Conservation (phyloP, 1,140 invertebrate species). For the Drosophila tropicalis region DNA sequence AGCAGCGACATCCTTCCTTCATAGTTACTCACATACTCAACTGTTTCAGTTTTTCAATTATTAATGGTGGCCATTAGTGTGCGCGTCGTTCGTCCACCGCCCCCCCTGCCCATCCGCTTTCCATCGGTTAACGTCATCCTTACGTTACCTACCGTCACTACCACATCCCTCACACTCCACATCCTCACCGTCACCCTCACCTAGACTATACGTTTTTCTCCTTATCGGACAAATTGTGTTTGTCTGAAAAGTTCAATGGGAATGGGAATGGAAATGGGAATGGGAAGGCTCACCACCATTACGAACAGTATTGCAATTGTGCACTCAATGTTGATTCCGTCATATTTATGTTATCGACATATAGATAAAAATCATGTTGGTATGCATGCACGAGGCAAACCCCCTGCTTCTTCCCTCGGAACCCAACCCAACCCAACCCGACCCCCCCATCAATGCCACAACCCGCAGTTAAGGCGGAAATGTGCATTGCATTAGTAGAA, state of each 20-base stretch:
- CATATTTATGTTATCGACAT: constrained; percentile 76
- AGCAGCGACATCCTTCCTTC: constrained; percentile 33
- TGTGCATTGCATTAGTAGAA: constrained; percentile 78
- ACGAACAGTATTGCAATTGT: constrained; percentile 65
- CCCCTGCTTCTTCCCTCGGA: background rate
- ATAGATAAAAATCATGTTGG: constrained; percentile 77
- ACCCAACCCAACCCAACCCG: constrained; percentile 37
- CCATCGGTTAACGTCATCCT: background rate
- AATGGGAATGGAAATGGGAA: constrained; percentile 51
- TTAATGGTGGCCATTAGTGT: constrained; percentile 81
- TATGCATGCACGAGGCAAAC: constrained; percentile 25
- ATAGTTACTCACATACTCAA: constrained; percentile 68
- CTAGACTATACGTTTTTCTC: constrained; percentile 48
- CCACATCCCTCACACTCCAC: too few relatives aligned
- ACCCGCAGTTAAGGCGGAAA: constrained; percentile 70
- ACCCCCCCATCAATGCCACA: constrained; percentile 16
- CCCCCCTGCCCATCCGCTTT: background rate
- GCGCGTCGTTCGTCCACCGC: constrained; percentile 53
- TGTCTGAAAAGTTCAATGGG: constrained; percentile 81
- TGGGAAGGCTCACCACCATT: background rate
- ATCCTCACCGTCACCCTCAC: background rate
- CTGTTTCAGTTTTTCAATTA: constrained; percentile 82
- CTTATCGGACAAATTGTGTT: constrained; percentile 82
- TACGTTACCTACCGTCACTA: background rate
- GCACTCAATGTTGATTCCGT: constrained; percentile 60